Evolutionary conservation across 2,888 invertebrate genomes (phyloP).

Genomic region (Pyrrhosoma nymphula): DNA sequence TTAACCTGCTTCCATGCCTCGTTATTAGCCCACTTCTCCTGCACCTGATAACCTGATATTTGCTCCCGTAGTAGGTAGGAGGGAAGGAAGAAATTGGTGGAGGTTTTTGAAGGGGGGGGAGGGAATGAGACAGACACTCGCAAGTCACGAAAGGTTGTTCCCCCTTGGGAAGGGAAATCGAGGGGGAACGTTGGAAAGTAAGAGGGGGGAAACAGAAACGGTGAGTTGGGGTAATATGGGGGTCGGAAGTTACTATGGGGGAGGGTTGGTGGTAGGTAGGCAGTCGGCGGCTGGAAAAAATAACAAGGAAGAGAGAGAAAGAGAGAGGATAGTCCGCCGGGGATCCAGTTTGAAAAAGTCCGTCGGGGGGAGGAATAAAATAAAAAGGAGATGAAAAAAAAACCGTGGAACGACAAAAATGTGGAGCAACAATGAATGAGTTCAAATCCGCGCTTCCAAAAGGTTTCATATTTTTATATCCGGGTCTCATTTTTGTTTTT

Average conservation of each 20-base stretch:
- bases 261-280: background rate
- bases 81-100: background rate
- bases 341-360: conserved; percentile 23
- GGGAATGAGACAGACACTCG: background rate
- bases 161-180: too few relatives aligned
- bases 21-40: conserved; percentile 29
- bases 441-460: conserved; percentile 9
- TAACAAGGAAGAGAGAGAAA: background rate
- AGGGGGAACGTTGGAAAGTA: too few relatives aligned
- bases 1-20: background rate
- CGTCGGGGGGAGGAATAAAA: background rate
- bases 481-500: background rate
- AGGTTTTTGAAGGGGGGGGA: background rate
- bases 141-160: background rate
- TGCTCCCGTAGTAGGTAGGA: background rate
- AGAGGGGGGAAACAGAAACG: background rate
- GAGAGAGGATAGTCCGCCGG: background rate
- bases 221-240: background rate
- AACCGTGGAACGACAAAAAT: background rate
- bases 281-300: background rate
- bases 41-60: conserved; percentile 46
- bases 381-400: too few relatives aligned
- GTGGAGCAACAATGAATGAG: background rate
- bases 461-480: background rate
- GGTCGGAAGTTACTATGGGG: background rate